Evolutionary conservation across 2,113 vertebrate species (phyloP), one percentile per base, ranked within the genome.

Genomic region (Copsychus sechellarum): DNA sequence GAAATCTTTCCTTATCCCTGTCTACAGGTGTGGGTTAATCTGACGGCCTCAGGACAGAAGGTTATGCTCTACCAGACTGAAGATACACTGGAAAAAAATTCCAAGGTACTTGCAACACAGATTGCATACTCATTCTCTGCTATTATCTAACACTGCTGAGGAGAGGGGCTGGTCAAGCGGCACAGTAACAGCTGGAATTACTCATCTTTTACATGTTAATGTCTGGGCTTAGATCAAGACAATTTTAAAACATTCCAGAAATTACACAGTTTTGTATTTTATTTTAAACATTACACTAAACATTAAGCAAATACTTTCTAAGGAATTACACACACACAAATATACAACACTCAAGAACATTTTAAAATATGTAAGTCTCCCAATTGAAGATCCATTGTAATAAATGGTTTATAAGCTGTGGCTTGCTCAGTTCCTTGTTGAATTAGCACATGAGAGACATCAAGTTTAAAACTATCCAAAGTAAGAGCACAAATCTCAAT

Each of bases 21-120:
- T 56, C 95, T 98, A 19, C 92, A 97, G 43, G 95, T 98, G 31
- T 97, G 97, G 97, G 98, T 98, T 86, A 98, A 98, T 7, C 90
- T 98, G 51, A 98, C 97, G 28, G 69, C 86, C 7, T 93, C 88
- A 24, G 98, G 97, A 76, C 93, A 96, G 50, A 94, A 96, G 92
- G 97, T 97, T 11, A 93, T 98, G 96, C 95, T 98, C 29, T 98
- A 98, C 73, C 94, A 98, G 51, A 98, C 96, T 3, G 98, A 98
- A 91, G 97, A 98, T 29, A 98, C 98, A 2, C 58, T 93, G 81
- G 94, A 97, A 80, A 95, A 60, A 96, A 98, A 98, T 83, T 88
- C 94, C 57, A 97, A 98, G 98, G 98, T 98, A 97, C 38, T 22
- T 29, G 7, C 28, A 76, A 56, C 22, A 61, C 28, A 29, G 23